Conservation (phyloP, 2,888 invertebrate species). For the Pterobdella sp. region DNA sequence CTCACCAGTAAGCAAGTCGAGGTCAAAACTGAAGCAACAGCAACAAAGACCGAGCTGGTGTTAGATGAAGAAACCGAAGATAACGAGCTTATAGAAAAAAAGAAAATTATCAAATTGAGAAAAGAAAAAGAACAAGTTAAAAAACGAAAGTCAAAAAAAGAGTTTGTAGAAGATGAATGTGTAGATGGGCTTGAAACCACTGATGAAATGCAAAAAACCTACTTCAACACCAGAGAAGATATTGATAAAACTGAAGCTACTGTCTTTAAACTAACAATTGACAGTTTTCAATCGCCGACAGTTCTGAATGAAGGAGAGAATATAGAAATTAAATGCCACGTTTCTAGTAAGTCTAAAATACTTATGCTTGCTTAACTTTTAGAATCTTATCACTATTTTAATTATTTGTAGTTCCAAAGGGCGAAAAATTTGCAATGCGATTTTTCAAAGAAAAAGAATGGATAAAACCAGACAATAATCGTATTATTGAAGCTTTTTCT, state of each 20-base stretch:
- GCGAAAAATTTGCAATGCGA: neutral
- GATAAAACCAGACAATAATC: constrained; percentile 6
- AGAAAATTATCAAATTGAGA: neutral
- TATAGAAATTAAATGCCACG: constrained; percentile 7
- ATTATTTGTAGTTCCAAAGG: neutral
- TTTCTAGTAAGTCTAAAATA: neutral
- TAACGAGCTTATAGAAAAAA: neutral
- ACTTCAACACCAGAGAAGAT: neutral
- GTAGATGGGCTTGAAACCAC: neutral
- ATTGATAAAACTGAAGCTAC: neutral
- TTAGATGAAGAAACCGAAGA: neutral
- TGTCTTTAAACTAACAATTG: neutral
- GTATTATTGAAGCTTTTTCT: neutral
- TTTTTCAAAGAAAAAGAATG: neutral
- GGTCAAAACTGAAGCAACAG: neutral
- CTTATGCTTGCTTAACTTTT: neutral
- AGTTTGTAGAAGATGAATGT: constrained; percentile 10
- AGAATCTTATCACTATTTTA: neutral
- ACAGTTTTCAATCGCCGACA: neutral
- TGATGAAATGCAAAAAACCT: neutral
- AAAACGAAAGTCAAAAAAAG: neutral
- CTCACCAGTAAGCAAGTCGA: no score
- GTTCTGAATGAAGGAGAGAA: neutral
- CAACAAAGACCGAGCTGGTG: neutral
- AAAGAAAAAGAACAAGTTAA: constrained; percentile 11